Evolutionary conservation across 2,797 vertebrate species (phyloP).

Genomic region (Oryzias dopingdopingensis): DNA sequence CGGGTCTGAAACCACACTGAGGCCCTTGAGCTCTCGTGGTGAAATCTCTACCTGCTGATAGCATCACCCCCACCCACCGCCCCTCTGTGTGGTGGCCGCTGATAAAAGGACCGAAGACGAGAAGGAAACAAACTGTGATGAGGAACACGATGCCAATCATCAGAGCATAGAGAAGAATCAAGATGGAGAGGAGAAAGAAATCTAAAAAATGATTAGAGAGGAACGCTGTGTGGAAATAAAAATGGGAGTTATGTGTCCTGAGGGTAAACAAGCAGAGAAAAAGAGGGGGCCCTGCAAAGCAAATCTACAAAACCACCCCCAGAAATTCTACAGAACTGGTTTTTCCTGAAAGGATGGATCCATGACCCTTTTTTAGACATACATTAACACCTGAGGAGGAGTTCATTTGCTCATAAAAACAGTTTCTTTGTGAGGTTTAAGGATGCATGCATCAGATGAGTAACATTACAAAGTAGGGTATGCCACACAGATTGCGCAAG

Average conservation of each 20-base stretch:
- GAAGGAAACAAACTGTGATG: slow-evolving; percentile 74
- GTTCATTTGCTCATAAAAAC: too few relatives aligned
- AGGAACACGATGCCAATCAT: slow-evolving; percentile 63
- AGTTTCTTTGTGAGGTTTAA: too few relatives aligned
- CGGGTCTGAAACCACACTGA: slow-evolving; percentile 46
- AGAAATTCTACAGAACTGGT: neutral
- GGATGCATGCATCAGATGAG: too few relatives aligned
- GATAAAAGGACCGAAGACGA: slow-evolving; percentile 74
- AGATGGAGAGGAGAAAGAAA: slow-evolving; percentile 13
- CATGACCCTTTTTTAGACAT: neutral
- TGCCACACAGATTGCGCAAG: neutral
- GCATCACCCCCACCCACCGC: slow-evolving; percentile 44
- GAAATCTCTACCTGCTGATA: slow-evolving; percentile 77
- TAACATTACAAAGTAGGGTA: too few relatives aligned
- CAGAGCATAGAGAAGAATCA: slow-evolving; percentile 34
- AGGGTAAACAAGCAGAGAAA: neutral
- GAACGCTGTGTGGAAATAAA: slow-evolving; percentile 14
- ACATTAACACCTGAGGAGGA: neutral
- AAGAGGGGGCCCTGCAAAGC: too few relatives aligned
- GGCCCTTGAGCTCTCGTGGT: slow-evolving; percentile 58
- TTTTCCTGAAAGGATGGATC: neutral
- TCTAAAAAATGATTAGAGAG: slow-evolving; percentile 28
- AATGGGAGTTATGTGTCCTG: slow-evolving; percentile 19
- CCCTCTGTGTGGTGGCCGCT: slow-evolving; percentile 4
- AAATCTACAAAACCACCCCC: too few relatives aligned